Evolutionary conservation across 2,797 vertebrate species (phyloP).

Genomic region (Mormyrops attenuatus): DNA sequence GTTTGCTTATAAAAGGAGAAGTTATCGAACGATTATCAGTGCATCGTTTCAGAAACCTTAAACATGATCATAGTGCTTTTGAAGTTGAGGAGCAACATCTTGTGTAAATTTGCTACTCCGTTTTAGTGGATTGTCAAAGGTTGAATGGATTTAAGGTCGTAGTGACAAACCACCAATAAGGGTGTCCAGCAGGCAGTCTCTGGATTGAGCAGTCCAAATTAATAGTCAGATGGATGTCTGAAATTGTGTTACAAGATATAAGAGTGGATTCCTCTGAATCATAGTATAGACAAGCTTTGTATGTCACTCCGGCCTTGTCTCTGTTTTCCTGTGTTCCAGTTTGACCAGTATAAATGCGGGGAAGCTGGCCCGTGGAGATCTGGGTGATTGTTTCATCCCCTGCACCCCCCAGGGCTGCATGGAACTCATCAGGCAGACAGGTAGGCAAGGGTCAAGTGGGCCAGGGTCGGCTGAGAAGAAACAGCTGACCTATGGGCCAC

Average conservation of each 20-base stretch:
- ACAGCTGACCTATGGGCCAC: not conserved
- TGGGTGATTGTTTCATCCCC: constrained; percentile 87
- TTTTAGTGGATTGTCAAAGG: not conserved
- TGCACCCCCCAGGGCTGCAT: constrained; percentile 96
- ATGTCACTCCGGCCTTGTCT: not conserved
- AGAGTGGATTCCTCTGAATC: not conserved
- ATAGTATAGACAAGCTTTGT: not conserved
- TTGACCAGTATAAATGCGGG: constrained; percentile 89
- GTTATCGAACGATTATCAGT: not conserved
- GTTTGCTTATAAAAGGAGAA: not conserved
- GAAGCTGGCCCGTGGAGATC: constrained; percentile 88
- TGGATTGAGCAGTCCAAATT: not conserved
- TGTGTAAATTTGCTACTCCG: not conserved
- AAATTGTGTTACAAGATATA: not conserved
- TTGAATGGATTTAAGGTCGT: not conserved
- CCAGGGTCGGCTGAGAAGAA: not conserved
- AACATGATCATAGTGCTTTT: not conserved
- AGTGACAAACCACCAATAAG: not conserved
- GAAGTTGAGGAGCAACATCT: not conserved
- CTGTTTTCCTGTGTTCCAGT: constrained; percentile 50
- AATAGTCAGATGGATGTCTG: not conserved
- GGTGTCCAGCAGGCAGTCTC: not conserved
- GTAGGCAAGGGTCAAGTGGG: constrained; percentile 47
- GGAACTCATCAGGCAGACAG: constrained; percentile 89
- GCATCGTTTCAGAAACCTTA: not conserved